Conservation (phyloP, 2,888 invertebrate genomes). For the Campaea margaritaria region DNA sequence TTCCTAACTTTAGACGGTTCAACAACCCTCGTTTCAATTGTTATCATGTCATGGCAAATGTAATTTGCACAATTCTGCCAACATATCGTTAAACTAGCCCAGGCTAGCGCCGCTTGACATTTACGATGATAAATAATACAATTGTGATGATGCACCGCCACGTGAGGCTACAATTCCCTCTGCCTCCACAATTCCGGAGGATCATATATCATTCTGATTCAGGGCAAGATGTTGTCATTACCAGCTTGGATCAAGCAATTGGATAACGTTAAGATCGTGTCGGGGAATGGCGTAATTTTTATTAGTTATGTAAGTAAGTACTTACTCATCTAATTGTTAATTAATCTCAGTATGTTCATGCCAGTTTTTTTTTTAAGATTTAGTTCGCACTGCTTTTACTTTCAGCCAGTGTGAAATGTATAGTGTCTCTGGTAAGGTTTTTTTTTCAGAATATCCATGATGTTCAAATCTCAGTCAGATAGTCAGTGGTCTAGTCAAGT, state of each 20-base stretch:
- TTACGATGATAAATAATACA: slow-evolving; percentile 49
- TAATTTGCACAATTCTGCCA: slow-evolving; percentile 1
- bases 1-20: too few species aligned
- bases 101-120: slow-evolving; percentile 51
- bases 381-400: too few species aligned
- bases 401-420: too few species aligned
- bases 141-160: slow-evolving; percentile 44
- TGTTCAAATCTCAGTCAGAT: too few species aligned
- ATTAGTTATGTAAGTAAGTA: not conserved
- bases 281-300: not conserved
- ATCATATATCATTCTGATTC: slow-evolving; percentile 38
- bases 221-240: slow-evolving; percentile 17
- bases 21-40: too few species aligned
- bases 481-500: too few species aligned
- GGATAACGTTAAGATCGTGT: not conserved
- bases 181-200: slow-evolving; percentile 46
- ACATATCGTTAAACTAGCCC: slow-evolving; percentile 12
- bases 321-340: too few species aligned
- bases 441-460: too few species aligned
- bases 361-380: too few species aligned
- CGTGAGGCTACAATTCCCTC: slow-evolving; percentile 38
- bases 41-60: not conserved
- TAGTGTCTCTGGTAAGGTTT: too few species aligned
- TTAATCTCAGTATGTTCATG: too few species aligned
- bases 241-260: not conserved